Evolutionary conservation across 2,888 invertebrate genomes (phyloP), one percentile per base, ranked within the genome.

Genomic region (Aelia acuminata): DNA sequence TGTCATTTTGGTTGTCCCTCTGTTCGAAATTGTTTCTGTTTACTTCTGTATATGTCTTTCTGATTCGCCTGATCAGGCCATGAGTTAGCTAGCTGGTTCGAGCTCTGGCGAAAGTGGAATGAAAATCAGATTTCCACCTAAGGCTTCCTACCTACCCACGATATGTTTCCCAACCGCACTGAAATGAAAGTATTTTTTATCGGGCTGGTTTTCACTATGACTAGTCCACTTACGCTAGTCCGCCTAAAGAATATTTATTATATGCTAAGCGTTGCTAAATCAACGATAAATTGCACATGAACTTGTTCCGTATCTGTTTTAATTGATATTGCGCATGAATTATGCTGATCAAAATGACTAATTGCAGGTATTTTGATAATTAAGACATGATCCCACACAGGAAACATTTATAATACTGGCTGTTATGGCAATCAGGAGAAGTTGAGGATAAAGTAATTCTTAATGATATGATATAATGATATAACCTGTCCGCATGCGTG

Each of bases 121-220:
- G 80, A 80, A 80, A 80, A 80, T 47, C 43, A 80, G 43, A 80
- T 80, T 80, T 80, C 80, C 80, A 80, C 80, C 80, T 22, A 11
- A 39, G 10, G n/a, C 80, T 80, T 80, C 80, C 80, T 43, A 80
- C 80, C 43, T 22, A 7, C 43, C 31, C 18, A 20, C 35, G 63
- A 18, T 57, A 39, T 70, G n/a, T 80, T 80, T 80, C 80, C 80
- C 80, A 80, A 80, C 80, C 39, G 22, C 8, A 1, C 80, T 43
- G 22, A 22, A 43, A 11, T n/a, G 80, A 43, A 39, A 80, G 43
- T n/a, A 39, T 80, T 80, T 80, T 75, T 80, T 35, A 4, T 43
- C n/a, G n/a, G 80, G 43, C 80, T 13, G 80, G 80, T 80, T 80
- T 80, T 43, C 80, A 47, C 80, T 39, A 39, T 80, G 80, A 80